Conservation (phyloP, 2,113 vertebrate species). For the Ciconia stormi region DNA sequence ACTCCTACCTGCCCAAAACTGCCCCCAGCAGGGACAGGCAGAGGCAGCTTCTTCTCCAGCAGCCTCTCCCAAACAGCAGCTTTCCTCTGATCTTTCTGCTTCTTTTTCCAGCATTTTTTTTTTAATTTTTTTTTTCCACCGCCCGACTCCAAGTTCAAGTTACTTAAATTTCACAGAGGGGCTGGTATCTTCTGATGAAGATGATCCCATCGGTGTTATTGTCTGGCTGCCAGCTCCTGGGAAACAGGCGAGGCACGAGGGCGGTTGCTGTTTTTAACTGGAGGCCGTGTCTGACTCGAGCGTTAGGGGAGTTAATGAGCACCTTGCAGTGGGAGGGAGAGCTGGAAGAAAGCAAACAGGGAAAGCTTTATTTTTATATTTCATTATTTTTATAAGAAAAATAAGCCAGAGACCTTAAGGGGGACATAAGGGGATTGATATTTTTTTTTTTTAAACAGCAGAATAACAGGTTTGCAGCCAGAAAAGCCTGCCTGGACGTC, state of each 20-base stretch:
- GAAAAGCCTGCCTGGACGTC: neutral
- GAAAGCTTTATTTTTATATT: conserved; percentile 64
- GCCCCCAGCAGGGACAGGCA: neutral
- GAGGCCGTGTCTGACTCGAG: conserved; percentile 55
- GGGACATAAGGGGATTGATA: neutral
- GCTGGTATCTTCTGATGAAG: conserved; percentile 58
- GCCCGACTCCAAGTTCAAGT: neutral
- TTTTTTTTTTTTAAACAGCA: neutral
- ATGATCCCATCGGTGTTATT: conserved; percentile 64
- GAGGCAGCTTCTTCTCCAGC: neutral
- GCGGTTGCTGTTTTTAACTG: conserved; percentile 66
- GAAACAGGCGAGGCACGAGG: conserved; percentile 43
- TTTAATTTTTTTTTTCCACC: neutral
- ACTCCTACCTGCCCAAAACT: neutral
- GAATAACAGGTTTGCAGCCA: neutral
- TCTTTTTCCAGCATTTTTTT: neutral
- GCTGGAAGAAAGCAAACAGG: conserved; percentile 42
- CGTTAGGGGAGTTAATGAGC: conserved; percentile 67
- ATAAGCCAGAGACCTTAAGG: neutral
- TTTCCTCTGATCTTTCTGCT: neutral
- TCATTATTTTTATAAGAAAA: conserved; percentile 63
- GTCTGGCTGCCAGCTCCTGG: conserved; percentile 61
- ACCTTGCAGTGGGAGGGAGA: conserved; percentile 56
- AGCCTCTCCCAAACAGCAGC: neutral
- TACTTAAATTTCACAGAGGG: conserved; percentile 38